Conservation (phyloP, 23 tunicate species). For the Halocynthia aurantium region DNA sequence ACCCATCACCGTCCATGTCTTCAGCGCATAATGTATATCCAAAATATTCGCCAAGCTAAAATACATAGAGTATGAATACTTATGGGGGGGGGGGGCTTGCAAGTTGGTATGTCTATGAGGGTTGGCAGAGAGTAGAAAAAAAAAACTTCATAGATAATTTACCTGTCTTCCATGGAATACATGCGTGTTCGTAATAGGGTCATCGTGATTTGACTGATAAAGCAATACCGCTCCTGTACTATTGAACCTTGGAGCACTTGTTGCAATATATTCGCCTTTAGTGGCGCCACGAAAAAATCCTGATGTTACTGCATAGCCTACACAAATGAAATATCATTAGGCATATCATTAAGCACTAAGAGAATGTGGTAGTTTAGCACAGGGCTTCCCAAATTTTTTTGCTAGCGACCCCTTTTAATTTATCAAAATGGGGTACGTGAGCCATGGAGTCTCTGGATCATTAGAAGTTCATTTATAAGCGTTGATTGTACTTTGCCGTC, state of each 20-base stretch:
- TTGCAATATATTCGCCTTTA: constrained; percentile 22
- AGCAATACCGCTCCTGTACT: constrained; percentile 47
- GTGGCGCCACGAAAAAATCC: constrained; percentile 33
- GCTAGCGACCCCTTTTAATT: too few species aligned
- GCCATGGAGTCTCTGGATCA: too few species aligned
- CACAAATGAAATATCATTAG: too few species aligned
- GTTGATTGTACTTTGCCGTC: too few species aligned
- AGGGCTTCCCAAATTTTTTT: too few species aligned
- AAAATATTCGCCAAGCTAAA: constrained; percentile 71
- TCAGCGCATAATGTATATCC: constrained; percentile 55
- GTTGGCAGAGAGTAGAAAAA: background rate
- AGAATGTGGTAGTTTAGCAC: too few species aligned
- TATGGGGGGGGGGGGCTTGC: too few species aligned
- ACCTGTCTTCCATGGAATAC: constrained; percentile 11
- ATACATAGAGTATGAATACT: background rate
- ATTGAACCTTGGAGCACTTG: constrained; percentile 67
- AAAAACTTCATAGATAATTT: background rate
- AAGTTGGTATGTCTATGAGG: too few species aligned
- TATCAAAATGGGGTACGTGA: too few species aligned
- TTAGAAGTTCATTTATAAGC: too few species aligned
- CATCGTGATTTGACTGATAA: constrained; percentile 7
- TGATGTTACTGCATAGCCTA: constrained; percentile 69
- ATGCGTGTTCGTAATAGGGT: background rate
- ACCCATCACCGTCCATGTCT: constrained; percentile 54
- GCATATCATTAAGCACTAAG: too few species aligned